A percentile compares a stretch with the other conserved stretches of the same genome.
These are phyloP conservation scores for Athripsodes cinereus DNA, from an alignment of 2,888 invertebrate genomes.

Conservation along the genomic window DNA sequence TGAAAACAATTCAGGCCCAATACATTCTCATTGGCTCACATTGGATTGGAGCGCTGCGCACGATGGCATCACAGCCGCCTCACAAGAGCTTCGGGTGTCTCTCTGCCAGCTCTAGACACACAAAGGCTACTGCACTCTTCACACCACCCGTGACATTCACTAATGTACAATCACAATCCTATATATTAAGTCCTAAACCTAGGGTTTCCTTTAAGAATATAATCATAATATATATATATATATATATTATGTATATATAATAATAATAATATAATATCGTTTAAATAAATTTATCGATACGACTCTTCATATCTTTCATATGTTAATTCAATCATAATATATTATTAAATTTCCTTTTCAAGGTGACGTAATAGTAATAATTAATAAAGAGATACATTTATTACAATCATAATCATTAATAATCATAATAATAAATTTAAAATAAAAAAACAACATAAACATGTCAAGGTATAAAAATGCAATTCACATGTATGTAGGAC, in stretches of 20 bases:
- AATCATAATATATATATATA: constrained; percentile 25
- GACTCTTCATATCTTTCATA: constrained; percentile 26
- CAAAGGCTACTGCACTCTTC: constrained; percentile 7
- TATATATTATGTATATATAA: no score
- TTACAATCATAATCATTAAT: no score
- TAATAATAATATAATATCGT: constrained; percentile 13
- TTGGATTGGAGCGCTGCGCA: neutral
- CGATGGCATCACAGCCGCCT: neutral
- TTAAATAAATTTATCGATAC: constrained; percentile 27
- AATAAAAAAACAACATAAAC: constrained; percentile 24
- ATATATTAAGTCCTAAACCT: constrained; percentile 13
- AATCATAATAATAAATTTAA: neutral
- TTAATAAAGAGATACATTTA: neutral
- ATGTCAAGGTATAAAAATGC: constrained; percentile 23
- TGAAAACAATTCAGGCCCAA: constrained; percentile 22
- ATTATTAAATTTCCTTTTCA: constrained; percentile 28
- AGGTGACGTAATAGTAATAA: constrained; percentile 26
- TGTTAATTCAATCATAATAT: constrained; percentile 26
- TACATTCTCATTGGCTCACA: constrained; percentile 7
- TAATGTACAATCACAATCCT: constrained; percentile 11
- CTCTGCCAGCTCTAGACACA: neutral
- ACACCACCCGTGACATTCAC: neutral
- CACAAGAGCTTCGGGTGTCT: neutral
- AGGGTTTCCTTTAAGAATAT: constrained; percentile 27
- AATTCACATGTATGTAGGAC: no score